Base-by-base conservation (phyloP, 2,888 invertebrate species). In the Lamproptera curius region DNA sequence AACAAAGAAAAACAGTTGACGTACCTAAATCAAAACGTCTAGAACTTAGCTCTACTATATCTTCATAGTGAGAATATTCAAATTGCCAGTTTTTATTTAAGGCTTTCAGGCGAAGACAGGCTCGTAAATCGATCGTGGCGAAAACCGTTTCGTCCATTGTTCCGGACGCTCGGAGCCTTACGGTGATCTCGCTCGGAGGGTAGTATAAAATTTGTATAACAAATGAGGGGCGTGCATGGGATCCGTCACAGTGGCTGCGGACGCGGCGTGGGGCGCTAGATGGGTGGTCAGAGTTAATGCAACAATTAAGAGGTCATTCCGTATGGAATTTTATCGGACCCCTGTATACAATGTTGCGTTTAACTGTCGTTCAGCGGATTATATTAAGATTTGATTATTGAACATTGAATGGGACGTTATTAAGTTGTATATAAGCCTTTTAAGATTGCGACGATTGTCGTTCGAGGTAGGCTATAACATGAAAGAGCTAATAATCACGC, bases 151-250 rank as follows among this genome's bases (percentile, higher is more conserved):
- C 53, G 57, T 62, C 67, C 69, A 75, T 77, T 75, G 76, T 78
- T 76, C 67, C 70, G 60, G 58, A 55, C 50, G 60, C 58, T 68
- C 55, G 67, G 67, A 61, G 60, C 61, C 61, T 65, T 63, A 61
- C 61, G 63, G 58, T 54, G 61, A 58, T 75, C 79, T 81, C 65
- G 84, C 84, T 86, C 69, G 76, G 72, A 86, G 86, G 86, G 83
- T 84, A 84, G 85, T 84, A 83, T 86, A 83, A 86, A 86, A 86
- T 86, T 86, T 87, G 86, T 87, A 86, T 87, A 87, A 86, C 83
- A 86, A 84, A 86, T 86, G 85, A 85, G 83, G 80, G 87, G 86
- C 85, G 86, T 76, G 77, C 26, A 64, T 57, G 67, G 84, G 65
- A 86, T 87, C 85, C 85, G 87, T 84, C 86, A 87, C 86, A 86